Evolutionary conservation across 2,888 invertebrate genomes (phyloP), one percentile per base, ranked within the genome.

Genomic region (Empis livida): DNA sequence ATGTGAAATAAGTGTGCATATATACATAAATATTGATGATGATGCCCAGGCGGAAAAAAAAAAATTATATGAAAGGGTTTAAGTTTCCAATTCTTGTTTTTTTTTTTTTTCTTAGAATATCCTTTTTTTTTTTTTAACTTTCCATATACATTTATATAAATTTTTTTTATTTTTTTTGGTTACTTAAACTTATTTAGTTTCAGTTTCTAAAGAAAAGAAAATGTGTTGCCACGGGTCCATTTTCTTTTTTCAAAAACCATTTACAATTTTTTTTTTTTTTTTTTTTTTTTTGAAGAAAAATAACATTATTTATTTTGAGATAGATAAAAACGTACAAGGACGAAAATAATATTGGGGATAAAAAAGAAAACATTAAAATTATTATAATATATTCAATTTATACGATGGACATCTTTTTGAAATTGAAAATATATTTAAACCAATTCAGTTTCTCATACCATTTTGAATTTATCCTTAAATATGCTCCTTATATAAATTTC

Each of bases 21-120:
- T n/a, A n/a, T 35, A 35, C n/a, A 35, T n/a, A n/a, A 39, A 47
- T 47, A 39, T 42, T 38, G 43, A 43, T 42, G 46, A 27, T 46
- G 46, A 20, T 32, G 16, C 23, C 47, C 43, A 43, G 42, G 38
- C 42, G 35, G n/a, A 35, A 35, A 35, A 13, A 35, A 35, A 35
- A 35, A 32, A 32, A 32, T 13, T 35, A 37, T 42, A 43, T 43
- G 43, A 43, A 47, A 47, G 47, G 47, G 47, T 47, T 47, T 42
- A 47, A 43, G 42, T 47, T 47, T 47, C 43, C 20, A 37, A 39
- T 47, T 47, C 14, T 40, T n/a, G n/a, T n/a, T n/a, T n/a, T n/a
- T n/a, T n/a, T n/a, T n/a, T 10, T 39, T 39, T 16, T 16, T 14
- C 17, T 11, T 40, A 27, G 35, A 35, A 35, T 35, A 35, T 35